These are phyloP conservation scores for Pristionchus maxplancki DNA, from an alignment of 2,888 invertebrate genomes.

Conservation along the genomic window DNA sequence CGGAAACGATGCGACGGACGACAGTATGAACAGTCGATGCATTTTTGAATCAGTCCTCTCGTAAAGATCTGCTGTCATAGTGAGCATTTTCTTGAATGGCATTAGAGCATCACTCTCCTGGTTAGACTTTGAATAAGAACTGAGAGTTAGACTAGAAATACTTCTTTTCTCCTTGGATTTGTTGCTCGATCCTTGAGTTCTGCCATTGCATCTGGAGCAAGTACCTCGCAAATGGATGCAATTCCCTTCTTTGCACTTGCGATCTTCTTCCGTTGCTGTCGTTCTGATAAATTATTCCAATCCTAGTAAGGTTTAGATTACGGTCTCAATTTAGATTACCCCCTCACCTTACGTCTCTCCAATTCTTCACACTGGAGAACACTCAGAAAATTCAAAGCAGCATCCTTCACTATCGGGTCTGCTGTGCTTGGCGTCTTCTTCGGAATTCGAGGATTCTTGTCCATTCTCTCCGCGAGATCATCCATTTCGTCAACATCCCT, in stretches of 20 bases:
- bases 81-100: background rate
- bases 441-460: background rate
- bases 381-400: background rate
- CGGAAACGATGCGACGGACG: background rate
- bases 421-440: background rate
- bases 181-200: background rate
- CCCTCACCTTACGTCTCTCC: background rate
- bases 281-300: background rate
- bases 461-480: background rate
- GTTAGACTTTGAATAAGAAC: background rate
- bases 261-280: background rate
- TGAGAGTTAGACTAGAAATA: background rate
- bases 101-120: background rate
- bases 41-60: background rate
- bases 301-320: background rate
- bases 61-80: background rate
- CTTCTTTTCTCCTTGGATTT: background rate
- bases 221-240: background rate
- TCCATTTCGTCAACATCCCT: background rate
- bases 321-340: too few relatives aligned
- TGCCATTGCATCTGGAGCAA: background rate
- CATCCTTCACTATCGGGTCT: background rate
- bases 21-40: background rate
- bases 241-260: background rate
- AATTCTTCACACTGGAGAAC: background rate